Conservation (phyloP, 1,140 invertebrate species). For the Telenomus remus region DNA sequence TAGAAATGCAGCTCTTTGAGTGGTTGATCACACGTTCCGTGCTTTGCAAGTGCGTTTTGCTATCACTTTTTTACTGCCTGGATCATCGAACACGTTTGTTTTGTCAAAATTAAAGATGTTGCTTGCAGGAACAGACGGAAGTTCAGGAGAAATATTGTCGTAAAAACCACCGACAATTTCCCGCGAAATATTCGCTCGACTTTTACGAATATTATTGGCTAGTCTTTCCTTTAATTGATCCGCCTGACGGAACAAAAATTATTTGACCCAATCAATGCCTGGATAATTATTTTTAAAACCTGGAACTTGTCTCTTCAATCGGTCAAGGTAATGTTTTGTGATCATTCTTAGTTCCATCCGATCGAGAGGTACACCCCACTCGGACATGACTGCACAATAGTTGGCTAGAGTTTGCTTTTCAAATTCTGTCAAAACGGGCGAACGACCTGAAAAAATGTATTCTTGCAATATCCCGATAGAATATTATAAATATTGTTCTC, state of each 20-base stretch:
- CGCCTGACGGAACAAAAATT: neutral
- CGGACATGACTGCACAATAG: slow-evolving; percentile 14
- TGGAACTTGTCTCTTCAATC: neutral
- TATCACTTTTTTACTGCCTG: slow-evolving; percentile 16
- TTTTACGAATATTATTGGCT: neutral
- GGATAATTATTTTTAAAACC: neutral
- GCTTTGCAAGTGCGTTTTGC: slow-evolving; percentile 13
- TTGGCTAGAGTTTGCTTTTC: slow-evolving; percentile 16
- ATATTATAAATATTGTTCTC: slow-evolving; percentile 8
- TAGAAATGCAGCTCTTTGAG: slow-evolving; percentile 16
- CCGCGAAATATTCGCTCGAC: slow-evolving; percentile 1
- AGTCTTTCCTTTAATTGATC: neutral
- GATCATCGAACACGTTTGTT: slow-evolving; percentile 24
- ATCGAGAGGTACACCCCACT: slow-evolving; percentile 1
- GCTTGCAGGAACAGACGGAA: slow-evolving; percentile 1
- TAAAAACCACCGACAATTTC: slow-evolving; percentile 9
- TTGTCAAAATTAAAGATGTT: slow-evolving; percentile 23
- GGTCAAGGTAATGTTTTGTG: neutral
- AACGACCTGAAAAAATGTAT: slow-evolving; percentile 15
- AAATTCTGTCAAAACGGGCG: slow-evolving; percentile 16
- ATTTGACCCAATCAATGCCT: neutral
- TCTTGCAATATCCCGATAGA: neutral
- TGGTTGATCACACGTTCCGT: slow-evolving; percentile 25
- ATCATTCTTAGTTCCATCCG: neutral
- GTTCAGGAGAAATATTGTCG: slow-evolving; percentile 11